Conservation (phyloP, 1,140 invertebrate genomes). For the Sarcophaga bullata region DNA sequence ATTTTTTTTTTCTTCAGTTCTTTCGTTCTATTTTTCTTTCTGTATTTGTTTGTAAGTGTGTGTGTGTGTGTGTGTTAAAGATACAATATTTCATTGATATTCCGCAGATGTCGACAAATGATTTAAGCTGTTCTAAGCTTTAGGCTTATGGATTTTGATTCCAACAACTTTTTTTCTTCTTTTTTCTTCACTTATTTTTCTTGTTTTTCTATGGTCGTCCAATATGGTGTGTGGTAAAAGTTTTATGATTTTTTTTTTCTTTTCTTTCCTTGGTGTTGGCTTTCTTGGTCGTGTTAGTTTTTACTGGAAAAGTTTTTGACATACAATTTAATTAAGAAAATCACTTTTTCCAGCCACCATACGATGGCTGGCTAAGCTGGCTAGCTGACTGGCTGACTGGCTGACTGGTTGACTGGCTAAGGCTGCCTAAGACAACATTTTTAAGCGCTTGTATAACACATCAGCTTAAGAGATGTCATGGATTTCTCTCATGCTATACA, state of each 20-base stretch:
- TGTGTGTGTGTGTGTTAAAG: background rate
- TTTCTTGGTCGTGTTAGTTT: background rate
- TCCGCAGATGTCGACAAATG: slow-evolving; percentile 44
- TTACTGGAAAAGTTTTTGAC: slow-evolving; percentile 42
- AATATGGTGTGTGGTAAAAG: slow-evolving; percentile 2
- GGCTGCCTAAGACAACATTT: background rate
- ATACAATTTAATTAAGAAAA: slow-evolving; percentile 46
- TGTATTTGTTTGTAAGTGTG: no score
- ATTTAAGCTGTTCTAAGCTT: slow-evolving; percentile 40
- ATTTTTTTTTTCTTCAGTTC: no score
- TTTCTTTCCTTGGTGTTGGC: background rate
- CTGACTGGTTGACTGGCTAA: background rate
- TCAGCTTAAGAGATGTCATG: slow-evolving; percentile 35
- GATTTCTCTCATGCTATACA: background rate
- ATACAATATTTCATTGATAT: slow-evolving; percentile 44
- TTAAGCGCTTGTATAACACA: background rate
- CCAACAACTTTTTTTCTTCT: background rate
- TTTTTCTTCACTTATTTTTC: background rate
- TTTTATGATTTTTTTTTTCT: background rate
- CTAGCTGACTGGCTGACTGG: no score
- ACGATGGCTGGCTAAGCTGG: no score
- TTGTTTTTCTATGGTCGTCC: background rate
- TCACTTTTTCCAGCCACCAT: slow-evolving; percentile 17
- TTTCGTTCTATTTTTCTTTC: no score
- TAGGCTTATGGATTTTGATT: slow-evolving; percentile 35